Conservation (phyloP, 2,113 vertebrate species). For the Rattus rattus region DNA sequence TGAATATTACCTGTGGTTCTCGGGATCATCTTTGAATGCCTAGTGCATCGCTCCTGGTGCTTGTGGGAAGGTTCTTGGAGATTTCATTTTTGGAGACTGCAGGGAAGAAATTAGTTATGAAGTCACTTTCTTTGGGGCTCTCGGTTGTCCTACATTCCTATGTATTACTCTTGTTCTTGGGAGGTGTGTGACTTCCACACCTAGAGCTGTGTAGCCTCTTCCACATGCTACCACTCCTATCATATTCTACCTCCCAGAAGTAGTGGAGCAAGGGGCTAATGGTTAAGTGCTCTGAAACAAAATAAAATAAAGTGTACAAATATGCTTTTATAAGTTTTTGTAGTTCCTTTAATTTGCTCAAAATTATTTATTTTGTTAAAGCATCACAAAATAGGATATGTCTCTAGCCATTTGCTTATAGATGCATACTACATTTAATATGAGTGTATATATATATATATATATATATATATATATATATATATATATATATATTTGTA, state of each 20-base stretch:
- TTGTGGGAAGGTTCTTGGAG: neutral
- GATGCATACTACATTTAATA: neutral
- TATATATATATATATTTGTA: neutral
- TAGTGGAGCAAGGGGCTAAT: too few species aligned
- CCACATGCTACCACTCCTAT: neutral
- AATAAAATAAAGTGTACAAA: neutral
- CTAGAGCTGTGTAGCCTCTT: neutral
- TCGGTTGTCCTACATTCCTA: neutral
- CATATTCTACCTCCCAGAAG: neutral
- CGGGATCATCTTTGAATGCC: neutral
- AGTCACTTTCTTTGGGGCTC: neutral
- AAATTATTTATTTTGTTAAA: neutral
- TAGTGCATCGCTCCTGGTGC: too few species aligned
- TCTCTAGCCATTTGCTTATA: neutral
- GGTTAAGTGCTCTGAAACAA: neutral
- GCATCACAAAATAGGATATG: neutral
- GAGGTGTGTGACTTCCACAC: neutral
- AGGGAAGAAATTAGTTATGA: neutral
- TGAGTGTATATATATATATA: neutral
- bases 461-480: neutral
- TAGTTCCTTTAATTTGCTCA: neutral
- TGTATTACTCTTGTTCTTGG: neutral
- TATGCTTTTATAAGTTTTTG: neutral
- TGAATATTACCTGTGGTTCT: neutral
- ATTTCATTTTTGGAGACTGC: neutral